Conservation (phyloP, 2,797 vertebrate species). For the Chromis chromis region DNA sequence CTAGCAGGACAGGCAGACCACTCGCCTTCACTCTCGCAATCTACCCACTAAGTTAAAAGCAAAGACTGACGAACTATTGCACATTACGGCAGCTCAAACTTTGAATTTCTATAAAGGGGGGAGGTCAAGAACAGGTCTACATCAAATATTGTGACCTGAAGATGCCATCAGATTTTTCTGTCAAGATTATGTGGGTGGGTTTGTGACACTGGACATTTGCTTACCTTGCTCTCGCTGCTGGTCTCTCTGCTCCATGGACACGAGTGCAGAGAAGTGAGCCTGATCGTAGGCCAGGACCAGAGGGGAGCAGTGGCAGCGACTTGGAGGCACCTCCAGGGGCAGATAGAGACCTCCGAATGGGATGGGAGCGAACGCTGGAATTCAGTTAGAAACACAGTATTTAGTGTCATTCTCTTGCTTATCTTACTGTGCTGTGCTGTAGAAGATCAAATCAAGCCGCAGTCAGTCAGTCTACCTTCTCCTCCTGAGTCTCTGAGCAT, state of each 20-base stretch:
- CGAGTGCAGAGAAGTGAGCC: slow-evolving; percentile 98
- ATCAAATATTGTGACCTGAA: background rate
- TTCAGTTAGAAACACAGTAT: slow-evolving; percentile 20
- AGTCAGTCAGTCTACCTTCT: slow-evolving; percentile 85
- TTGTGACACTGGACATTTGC: background rate
- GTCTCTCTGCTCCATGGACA: slow-evolving; percentile 99
- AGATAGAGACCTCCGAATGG: slow-evolving; percentile 98
- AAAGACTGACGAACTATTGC: slow-evolving; percentile 32
- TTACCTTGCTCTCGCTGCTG: slow-evolving; percentile 98
- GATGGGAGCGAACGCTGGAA: slow-evolving; percentile 95
- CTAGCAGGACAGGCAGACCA: slow-evolving; percentile 60
- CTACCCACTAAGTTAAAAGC: slow-evolving; percentile 43
- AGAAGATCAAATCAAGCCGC: background rate
- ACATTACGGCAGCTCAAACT: slow-evolving; percentile 1
- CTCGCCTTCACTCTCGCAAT: slow-evolving; percentile 44
- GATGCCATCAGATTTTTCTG: background rate
- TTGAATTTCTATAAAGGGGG: slow-evolving; percentile 9
- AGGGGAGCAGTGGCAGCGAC: slow-evolving; percentile 97
- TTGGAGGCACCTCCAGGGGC: slow-evolving; percentile 96
- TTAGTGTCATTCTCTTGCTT: background rate
- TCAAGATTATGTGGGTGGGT: background rate
- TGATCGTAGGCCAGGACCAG: slow-evolving; percentile 98
- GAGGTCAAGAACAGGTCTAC: slow-evolving; percentile 14
- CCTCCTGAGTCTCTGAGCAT: slow-evolving; percentile 98
- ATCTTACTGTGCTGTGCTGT: background rate